Evolutionary conservation across 2,797 vertebrate genomes (phyloP).

Genomic region (Melanotaenia parkinsoni): DNA sequence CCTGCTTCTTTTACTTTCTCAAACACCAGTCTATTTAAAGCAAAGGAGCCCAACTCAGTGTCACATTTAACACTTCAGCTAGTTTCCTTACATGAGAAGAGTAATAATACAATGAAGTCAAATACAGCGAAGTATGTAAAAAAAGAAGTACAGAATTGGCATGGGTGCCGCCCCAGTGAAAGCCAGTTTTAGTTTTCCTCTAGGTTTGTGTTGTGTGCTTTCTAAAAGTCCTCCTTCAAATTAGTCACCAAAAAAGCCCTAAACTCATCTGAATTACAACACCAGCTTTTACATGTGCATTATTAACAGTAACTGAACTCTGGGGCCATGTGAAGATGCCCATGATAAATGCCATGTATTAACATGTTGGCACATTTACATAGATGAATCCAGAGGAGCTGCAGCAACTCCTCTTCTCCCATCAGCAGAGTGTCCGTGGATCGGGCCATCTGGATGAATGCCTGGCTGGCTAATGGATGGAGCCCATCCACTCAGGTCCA

Average conservation of each 20-base stretch:
- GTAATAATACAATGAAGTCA: not conserved
- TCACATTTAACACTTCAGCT: not conserved
- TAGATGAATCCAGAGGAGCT: slow-evolving; percentile 51
- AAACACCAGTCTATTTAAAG: not conserved
- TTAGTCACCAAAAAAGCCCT: slow-evolving; percentile 51
- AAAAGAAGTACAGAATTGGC: slow-evolving; percentile 8
- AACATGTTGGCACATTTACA: slow-evolving; percentile 55
- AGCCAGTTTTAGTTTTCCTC: slow-evolving; percentile 18
- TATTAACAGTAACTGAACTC: slow-evolving; percentile 30
- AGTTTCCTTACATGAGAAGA: not conserved
- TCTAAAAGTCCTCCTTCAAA: not conserved
- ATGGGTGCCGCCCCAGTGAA: slow-evolving; percentile 37
- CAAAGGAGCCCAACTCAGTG: slow-evolving; percentile 2
- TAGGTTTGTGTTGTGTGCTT: slow-evolving; percentile 1
- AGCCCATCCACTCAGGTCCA: slow-evolving; percentile 59
- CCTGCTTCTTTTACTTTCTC: not conserved
- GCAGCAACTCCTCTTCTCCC: slow-evolving; percentile 44
- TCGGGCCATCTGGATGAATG: slow-evolving; percentile 55
- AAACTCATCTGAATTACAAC: slow-evolving; percentile 17
- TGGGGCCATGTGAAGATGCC: slow-evolving; percentile 40
- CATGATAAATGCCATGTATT: slow-evolving; percentile 53
- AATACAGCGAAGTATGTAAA: not conserved
- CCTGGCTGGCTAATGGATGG: slow-evolving; percentile 68
- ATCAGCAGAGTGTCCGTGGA: slow-evolving; percentile 48
- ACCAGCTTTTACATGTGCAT: slow-evolving; percentile 35